Conservation (phyloP, 1,140 invertebrate species). For the Doryteuthis pealeii region DNA sequence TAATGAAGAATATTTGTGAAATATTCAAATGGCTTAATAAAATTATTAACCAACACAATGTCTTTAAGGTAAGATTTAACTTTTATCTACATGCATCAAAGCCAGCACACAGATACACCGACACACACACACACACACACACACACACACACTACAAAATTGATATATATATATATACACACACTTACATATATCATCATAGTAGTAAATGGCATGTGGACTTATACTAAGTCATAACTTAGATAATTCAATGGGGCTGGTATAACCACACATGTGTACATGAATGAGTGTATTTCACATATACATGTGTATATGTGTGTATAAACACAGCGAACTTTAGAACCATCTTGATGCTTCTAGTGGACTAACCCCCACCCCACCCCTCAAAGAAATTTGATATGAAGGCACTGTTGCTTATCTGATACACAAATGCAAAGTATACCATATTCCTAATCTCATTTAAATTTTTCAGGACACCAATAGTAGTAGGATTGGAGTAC, state of each 20-base stretch:
- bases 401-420: too few relatives aligned
- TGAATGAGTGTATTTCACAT: neutral
- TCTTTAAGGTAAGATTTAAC: constrained; percentile 71
- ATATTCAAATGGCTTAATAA: constrained; percentile 80
- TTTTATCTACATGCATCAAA: neutral
- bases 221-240: too few relatives aligned
- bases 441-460: too few relatives aligned
- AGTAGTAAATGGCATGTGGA: too few relatives aligned
- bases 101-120: neutral
- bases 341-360: too few relatives aligned
- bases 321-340: too few relatives aligned
- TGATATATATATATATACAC: neutral
- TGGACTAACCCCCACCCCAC: too few relatives aligned
- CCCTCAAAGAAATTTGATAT: too few relatives aligned
- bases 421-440: neutral
- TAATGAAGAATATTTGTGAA: constrained; percentile 50
- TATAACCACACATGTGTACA: too few relatives aligned
- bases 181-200: neutral
- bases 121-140: neutral
- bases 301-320: neutral
- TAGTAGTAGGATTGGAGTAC: too few relatives aligned
- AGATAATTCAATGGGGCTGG: too few relatives aligned
- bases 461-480: too few relatives aligned
- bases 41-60: constrained; percentile 85
- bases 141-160: neutral